These are phyloP conservation scores for Protodeltote pygarga DNA, from an alignment of 2,888 invertebrate species.

Conservation along the genomic window DNA sequence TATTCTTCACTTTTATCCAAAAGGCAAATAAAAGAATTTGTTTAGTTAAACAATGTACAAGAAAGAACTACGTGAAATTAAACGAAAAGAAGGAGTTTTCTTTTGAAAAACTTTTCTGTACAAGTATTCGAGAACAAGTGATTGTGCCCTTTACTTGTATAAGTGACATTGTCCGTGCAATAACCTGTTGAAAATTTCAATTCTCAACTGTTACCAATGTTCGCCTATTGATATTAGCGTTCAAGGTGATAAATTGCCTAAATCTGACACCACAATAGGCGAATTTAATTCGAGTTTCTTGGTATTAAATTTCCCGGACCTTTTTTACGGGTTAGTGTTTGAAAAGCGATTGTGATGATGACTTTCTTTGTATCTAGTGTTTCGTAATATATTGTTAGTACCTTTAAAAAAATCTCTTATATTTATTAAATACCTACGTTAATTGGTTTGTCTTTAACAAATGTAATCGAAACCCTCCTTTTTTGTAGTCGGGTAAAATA, in stretches of 20 bases:
- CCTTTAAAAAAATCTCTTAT: too few relatives aligned
- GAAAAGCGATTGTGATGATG: slow-evolving; percentile 18
- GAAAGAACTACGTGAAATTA: slow-evolving; percentile 24
- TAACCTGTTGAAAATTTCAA: slow-evolving; percentile 51
- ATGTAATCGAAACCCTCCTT: too few relatives aligned
- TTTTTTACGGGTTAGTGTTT: slow-evolving; percentile 22
- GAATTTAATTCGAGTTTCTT: slow-evolving; percentile 41
- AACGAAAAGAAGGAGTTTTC: slow-evolving; percentile 42
- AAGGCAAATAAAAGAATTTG: slow-evolving; percentile 11
- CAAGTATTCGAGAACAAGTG: slow-evolving; percentile 44
- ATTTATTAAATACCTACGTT: too few relatives aligned
- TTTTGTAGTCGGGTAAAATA: too few relatives aligned
- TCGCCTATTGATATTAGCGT: slow-evolving; percentile 27
- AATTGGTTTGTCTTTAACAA: too few relatives aligned
- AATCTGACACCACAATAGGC: slow-evolving; percentile 26
- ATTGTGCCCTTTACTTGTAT: slow-evolving; percentile 54
- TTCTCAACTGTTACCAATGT: slow-evolving; percentile 47
- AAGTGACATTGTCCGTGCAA: slow-evolving; percentile 63
- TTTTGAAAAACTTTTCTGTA: slow-evolving; percentile 44
- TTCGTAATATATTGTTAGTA: not conserved
- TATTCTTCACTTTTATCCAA: slow-evolving; percentile 2
- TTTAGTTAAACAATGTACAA: slow-evolving; percentile 30
- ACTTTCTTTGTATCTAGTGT: slow-evolving; percentile 4
- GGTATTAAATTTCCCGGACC: slow-evolving; percentile 24
- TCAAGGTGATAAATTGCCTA: slow-evolving; percentile 32